Evolutionary conservation across 2,888 invertebrate genomes (phyloP), one percentile per base, ranked within the genome.

Genomic region (Dichetophora obliterata): DNA sequence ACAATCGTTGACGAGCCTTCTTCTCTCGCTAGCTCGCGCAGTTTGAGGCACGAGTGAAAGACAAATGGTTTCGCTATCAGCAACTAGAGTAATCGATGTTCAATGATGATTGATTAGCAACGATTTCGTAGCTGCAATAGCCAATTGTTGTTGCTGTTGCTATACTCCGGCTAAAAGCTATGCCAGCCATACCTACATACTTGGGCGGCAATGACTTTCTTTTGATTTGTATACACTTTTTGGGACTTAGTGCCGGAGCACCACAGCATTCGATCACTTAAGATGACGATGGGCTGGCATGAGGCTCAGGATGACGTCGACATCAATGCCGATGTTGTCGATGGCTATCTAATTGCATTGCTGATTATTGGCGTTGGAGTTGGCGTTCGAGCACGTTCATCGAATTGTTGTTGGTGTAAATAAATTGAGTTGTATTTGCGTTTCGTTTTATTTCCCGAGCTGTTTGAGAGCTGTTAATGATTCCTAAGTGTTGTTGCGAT

Each of bases 101-200:
- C 83, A 82, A 85, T 85, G 83, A 85, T 85, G 84, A 85, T 84
- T 85, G 84, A 85, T 84, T 84, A 82, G 79, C 79, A 81, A 79
- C 80, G 79, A 82, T 82, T 82, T 80, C 78, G 77, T 78, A 80
- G 79, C 80, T 76, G 76, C 78, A 27, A 52, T 52, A 57, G 57
- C 65, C 16, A 43, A 11, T 11, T 63, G 27, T 48, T 27, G 71
- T 59, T 59, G 43, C 57, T 43, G 34, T 24, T 37, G 57, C 37
- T 14, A 27, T 57, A n/a, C n/a, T 70, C 43, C 61, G 52, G 50
- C 37, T 63, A 69, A 8, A n/a, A 48, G 43, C 11, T 19, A 52
- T 24, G 27, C 31, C 70, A 19, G 19, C 76, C 8, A 22, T 8
- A 63, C 77, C 65, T 77, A 71, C 8, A 22, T 8, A 63, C 77